These are phyloP conservation scores for Varanus komodoensis DNA, from an alignment of 2,113 vertebrate species.

Conservation along the genomic window DNA sequence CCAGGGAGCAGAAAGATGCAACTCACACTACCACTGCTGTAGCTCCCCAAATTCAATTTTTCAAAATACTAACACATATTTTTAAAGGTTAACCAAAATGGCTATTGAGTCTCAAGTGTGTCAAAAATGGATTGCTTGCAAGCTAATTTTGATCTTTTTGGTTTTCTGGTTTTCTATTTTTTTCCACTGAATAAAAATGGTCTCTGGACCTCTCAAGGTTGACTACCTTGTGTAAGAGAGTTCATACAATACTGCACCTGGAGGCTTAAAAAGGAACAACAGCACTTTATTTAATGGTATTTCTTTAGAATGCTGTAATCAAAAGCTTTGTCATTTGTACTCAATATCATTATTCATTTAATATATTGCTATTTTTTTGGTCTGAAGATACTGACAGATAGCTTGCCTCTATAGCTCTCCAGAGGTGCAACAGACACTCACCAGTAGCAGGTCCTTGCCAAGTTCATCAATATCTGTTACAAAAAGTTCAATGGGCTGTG, in stretches of 20 bases:
- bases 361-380: background rate
- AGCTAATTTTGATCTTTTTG: too few species aligned
- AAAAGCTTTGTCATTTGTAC: background rate
- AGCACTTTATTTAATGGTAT: background rate
- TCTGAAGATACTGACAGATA: background rate
- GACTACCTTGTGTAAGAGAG: background rate
- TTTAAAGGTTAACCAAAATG: too few species aligned
- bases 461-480: slow-evolving; percentile 94
- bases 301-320: background rate
- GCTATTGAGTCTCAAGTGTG: too few species aligned
- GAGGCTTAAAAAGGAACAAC: background rate
- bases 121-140: too few species aligned
- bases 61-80: too few species aligned
- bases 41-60: too few species aligned
- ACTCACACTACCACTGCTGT: too few species aligned
- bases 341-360: slow-evolving; percentile 14
- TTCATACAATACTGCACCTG: background rate
- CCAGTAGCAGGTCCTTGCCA: slow-evolving; percentile 93
- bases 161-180: too few species aligned
- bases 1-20: background rate
- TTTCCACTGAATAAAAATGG: too few species aligned
- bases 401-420: background rate
- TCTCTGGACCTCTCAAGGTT: too few species aligned
- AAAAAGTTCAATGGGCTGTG: slow-evolving; percentile 90
- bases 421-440: slow-evolving; percentile 70